phyloP scores from a whole-genome alignment of 1,140 invertebrate species.

The Propsilocerus akamusi region DNA sequence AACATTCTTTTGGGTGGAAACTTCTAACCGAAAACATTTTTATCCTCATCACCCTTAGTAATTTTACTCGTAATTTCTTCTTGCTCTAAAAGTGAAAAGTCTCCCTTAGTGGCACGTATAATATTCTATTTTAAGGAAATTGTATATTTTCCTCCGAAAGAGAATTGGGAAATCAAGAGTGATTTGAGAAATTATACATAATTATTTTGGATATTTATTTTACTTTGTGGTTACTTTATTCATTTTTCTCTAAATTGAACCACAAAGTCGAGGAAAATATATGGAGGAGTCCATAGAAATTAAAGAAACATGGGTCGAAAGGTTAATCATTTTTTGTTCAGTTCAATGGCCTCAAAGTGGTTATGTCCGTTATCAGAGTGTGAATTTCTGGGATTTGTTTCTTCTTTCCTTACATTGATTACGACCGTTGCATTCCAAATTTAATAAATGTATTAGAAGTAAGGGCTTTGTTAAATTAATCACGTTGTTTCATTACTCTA shows the following conservation, averaged over 20 bases:
- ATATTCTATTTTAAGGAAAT: slow-evolving; percentile 1
- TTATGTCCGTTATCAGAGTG: too few relatives aligned
- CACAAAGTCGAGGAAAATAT: not conserved
- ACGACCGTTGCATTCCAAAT: too few relatives aligned
- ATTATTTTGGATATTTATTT: slow-evolving; percentile 2
- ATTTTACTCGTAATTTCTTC: not conserved
- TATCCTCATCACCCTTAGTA: not conserved
- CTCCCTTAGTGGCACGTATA: not conserved
- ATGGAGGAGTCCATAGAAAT: too few relatives aligned
- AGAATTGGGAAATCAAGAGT: not conserved
- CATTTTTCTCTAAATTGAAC: not conserved
- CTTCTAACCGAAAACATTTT: too few relatives aligned
- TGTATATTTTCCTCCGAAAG: not conserved
- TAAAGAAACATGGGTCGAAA: not conserved
- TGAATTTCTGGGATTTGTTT: too few relatives aligned
- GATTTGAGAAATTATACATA: slow-evolving; percentile 3
- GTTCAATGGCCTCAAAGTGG: not conserved
- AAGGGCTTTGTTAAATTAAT: too few relatives aligned
- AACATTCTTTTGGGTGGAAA: too few relatives aligned
- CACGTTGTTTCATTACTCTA: too few relatives aligned
- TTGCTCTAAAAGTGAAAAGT: too few relatives aligned
- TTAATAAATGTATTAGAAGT: too few relatives aligned
- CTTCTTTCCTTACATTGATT: too few relatives aligned
- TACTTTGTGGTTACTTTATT: not conserved
- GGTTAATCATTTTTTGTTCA: not conserved